These are phyloP conservation scores for Heterotis niloticus DNA, from an alignment of 2,113 vertebrate species.

Conservation along the genomic window DNA sequence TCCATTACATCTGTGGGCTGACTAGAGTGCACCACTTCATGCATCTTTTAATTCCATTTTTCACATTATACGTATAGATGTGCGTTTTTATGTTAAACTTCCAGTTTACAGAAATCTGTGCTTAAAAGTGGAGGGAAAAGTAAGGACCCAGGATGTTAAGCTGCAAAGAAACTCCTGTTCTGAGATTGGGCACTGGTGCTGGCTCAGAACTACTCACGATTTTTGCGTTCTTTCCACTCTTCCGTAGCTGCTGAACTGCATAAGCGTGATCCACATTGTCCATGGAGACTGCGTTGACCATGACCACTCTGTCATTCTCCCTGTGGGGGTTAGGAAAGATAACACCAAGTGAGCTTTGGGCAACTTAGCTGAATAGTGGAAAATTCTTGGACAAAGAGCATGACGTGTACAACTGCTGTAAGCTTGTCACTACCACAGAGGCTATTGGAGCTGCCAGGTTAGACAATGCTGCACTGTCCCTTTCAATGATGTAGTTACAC, in stretches of 20 bases:
- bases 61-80: too few relatives aligned
- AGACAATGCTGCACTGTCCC: not conserved
- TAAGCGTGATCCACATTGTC: slow-evolving; percentile 98
- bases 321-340: slow-evolving; percentile 54
- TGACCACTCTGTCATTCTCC: slow-evolving; percentile 96
- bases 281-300: slow-evolving; percentile 99
- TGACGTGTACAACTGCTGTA: not conserved
- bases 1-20: not conserved
- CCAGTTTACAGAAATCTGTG: too few relatives aligned
- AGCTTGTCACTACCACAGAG: not conserved
- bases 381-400: not conserved
- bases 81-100: too few relatives aligned
- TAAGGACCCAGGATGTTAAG: too few relatives aligned
- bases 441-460: not conserved
- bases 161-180: too few relatives aligned
- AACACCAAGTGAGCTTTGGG: not conserved
- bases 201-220: slow-evolving; percentile 77
- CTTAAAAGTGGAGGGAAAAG: too few relatives aligned
- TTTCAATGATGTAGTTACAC: not conserved
- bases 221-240: slow-evolving; percentile 98
- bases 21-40: not conserved
- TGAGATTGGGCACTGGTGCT: not conserved
- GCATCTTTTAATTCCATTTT: not conserved
- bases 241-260: slow-evolving; percentile 95
- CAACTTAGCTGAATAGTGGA: not conserved